Evolutionary conservation across 2,888 invertebrate genomes (phyloP).

Genomic region (Fragum whitleyi): DNA sequence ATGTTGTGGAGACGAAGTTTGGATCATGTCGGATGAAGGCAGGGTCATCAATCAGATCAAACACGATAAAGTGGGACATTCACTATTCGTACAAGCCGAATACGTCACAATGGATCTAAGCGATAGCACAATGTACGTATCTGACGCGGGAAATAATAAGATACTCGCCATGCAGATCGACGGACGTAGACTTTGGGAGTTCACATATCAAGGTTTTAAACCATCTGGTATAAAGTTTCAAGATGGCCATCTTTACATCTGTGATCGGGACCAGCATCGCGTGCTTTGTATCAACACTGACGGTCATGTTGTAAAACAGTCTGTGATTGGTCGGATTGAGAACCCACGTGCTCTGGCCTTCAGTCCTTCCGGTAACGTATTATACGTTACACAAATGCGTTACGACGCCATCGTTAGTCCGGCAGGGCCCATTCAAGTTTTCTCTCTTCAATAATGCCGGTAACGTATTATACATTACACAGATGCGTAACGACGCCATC

Average conservation of each 20-base stretch:
- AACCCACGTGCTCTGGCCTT: slow-evolving; percentile 58
- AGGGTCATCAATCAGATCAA: slow-evolving; percentile 49
- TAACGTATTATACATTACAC: slow-evolving; percentile 45
- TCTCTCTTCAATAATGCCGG: slow-evolving; percentile 37
- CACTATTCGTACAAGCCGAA: slow-evolving; percentile 58
- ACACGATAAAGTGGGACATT: slow-evolving; percentile 43
- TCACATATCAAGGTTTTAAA: slow-evolving; percentile 55
- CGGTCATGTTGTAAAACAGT: slow-evolving; percentile 58
- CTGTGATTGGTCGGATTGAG: slow-evolving; percentile 55
- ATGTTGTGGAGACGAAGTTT: slow-evolving; percentile 61
- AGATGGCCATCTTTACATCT: slow-evolving; percentile 51
- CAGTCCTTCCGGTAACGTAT: slow-evolving; percentile 22
- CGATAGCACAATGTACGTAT: slow-evolving; percentile 44
- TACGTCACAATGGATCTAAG: slow-evolving; percentile 49
- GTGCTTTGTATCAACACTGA: slow-evolving; percentile 52
- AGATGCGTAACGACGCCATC: slow-evolving; percentile 60
- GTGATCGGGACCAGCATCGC: slow-evolving; percentile 59
- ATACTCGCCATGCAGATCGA: slow-evolving; percentile 56
- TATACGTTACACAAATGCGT: slow-evolving; percentile 59
- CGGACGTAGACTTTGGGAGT: slow-evolving; percentile 59
- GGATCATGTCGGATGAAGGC: slow-evolving; percentile 61
- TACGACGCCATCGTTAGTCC: slow-evolving; percentile 58
- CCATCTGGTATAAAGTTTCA: slow-evolving; percentile 52
- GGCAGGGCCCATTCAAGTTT: slow-evolving; percentile 55
- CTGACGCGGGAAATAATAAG: slow-evolving; percentile 53